Conservation (phyloP, 35 echinoderm and acorn worm species). For the Strongylocentrotus purpuratus region DNA sequence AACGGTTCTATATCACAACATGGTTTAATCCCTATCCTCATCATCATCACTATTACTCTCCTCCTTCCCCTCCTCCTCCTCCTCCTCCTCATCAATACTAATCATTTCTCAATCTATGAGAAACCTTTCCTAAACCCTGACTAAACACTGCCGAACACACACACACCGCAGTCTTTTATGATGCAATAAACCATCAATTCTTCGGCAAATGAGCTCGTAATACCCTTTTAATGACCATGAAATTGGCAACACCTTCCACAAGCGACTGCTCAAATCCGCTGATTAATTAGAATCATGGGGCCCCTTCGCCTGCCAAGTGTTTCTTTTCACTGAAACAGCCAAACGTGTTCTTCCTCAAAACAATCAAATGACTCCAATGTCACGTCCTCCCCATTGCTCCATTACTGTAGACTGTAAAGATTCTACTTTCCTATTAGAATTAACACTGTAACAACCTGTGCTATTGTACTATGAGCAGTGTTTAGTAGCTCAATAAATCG, state of each 20-base stretch:
- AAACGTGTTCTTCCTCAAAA: not conserved
- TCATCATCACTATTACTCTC: not conserved
- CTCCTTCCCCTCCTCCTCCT: not conserved
- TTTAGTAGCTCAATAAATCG: not conserved
- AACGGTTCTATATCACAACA: no score
- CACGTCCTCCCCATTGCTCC: not conserved
- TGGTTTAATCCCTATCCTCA: not conserved
- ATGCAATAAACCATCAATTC: conserved; percentile 11
- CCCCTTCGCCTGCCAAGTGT: not conserved
- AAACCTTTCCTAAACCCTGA: not conserved
- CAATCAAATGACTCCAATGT: not conserved
- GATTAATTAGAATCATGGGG: conserved; percentile 3
- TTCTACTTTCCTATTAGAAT: not conserved
- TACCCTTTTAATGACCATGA: not conserved
- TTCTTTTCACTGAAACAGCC: not conserved
- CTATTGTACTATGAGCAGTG: conserved; percentile 1
- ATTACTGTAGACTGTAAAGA: not conserved
- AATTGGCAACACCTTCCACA: conserved; percentile 2
- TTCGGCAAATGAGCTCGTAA: not conserved
- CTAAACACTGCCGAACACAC: not conserved
- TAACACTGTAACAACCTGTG: not conserved
- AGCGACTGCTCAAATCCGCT: not conserved
- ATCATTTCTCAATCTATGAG: not conserved
- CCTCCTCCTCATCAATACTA: not conserved
- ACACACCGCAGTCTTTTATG: not conserved